Evolutionary conservation across 92 coral and sea anemone genomes (phyloP), one percentile per base, ranked within the genome.

Genomic region (Bergia puertoricense): DNA sequence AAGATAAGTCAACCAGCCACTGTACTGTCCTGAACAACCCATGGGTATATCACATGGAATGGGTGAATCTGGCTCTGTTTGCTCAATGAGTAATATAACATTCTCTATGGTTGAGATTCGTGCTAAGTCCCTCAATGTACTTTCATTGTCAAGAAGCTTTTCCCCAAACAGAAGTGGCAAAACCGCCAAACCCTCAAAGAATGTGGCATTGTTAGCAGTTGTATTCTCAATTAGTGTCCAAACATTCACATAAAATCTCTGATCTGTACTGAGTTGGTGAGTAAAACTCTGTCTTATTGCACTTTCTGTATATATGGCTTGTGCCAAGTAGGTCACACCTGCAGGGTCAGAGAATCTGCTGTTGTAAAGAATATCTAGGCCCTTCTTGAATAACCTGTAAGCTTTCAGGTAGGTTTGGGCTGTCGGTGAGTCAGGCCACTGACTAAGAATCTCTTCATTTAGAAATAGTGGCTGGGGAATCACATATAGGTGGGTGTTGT

Each of bases 321-420:
- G 90, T 9, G 95, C 98, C 36, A 95, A 69, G 36, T 88, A 81
- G 5, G 86, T 86, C 11, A 91, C 81, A 72, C 95, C 98, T 62
- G 62, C 76, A 40, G 39, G 90, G 80, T 93, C 93, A 0, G 89
- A 90, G 62, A 91, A 95, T 0, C 86, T 90, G 84, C 98, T 94
- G 30, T 86, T 85, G 51, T 54, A 76, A 8, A 95, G 93, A 81
- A 80, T 67, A 20, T 79, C 75, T 20, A 95, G 71, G 18, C 98
- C 98, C 79, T 90, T 90, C 71, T 88, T 88, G 30, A 92, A 90
- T 8, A 90, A 86, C 42, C 77, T 86, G 43, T 74, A 91, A 15
- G 98, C 98, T 78, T 86, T 87, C 10, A 94, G 91, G 90, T 93
- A 95, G 44, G 59, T 71, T 73, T 82, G 86, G 80, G 98, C 98